Conservation (phyloP, 2,113 vertebrate genomes). For the Oryzias woworae region DNA sequence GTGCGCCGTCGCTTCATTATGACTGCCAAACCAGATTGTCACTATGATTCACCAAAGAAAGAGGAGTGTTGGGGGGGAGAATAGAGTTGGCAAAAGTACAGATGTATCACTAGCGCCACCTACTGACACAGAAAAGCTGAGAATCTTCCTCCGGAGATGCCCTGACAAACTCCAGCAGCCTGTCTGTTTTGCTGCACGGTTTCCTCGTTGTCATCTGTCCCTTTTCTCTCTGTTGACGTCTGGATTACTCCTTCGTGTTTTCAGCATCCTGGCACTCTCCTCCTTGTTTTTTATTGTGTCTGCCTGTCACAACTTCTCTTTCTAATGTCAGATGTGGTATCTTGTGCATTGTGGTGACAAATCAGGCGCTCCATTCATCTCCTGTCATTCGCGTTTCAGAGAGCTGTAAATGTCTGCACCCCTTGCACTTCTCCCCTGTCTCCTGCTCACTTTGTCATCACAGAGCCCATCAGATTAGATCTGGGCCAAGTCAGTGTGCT, state of each 20-base stretch:
- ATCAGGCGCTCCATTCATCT: constrained; percentile 55
- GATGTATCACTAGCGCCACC: constrained; percentile 75
- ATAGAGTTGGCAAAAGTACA: constrained; percentile 49
- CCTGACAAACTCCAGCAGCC: constrained; percentile 15
- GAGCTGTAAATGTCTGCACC: constrained; percentile 25
- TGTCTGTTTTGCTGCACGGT: constrained; percentile 12
- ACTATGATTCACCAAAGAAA: constrained; percentile 53
- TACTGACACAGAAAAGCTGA: constrained; percentile 56
- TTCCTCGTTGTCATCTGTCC: constrained; percentile 18
- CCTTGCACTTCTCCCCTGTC: constrained; percentile 35
- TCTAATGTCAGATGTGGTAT: constrained; percentile 40
- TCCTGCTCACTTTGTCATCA: constrained; percentile 55
- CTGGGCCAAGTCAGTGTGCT: constrained; percentile 46
- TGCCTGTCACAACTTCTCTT: constrained; percentile 38
- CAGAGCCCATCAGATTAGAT: constrained; percentile 46
- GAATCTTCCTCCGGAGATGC: not conserved
- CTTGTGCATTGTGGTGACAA: constrained; percentile 51
- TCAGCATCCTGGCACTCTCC: constrained; percentile 26
- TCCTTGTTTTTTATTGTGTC: constrained; percentile 17
- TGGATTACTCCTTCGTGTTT: constrained; percentile 19
- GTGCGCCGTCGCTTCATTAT: constrained; percentile 63
- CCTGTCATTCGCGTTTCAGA: constrained; percentile 43
- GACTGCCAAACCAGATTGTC: constrained; percentile 54
- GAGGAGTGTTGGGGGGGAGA: constrained; percentile 3
- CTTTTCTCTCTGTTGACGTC: constrained; percentile 9